Percentiles rank a stretch among this genome's conserved stretches.
Evolutionary conservation across 1,140 invertebrate species (phyloP).

Genomic region (Tetranychus cinnabarinus): DNA sequence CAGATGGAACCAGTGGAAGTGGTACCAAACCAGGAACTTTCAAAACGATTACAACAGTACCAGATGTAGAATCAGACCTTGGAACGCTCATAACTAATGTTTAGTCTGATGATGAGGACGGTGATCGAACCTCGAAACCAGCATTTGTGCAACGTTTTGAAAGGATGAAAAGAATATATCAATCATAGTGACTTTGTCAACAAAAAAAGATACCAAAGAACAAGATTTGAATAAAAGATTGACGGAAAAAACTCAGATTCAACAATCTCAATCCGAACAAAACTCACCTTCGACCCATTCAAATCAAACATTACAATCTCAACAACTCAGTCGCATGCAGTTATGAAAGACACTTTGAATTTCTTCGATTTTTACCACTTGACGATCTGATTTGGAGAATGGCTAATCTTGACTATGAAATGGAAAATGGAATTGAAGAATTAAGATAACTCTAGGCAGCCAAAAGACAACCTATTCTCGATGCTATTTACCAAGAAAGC

Average conservation of each 20-base stretch:
- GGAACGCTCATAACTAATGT: conserved; percentile 16
- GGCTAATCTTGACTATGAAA: conserved; percentile 77
- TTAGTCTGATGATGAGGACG: conserved; percentile 14
- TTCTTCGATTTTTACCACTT: conserved; percentile 56
- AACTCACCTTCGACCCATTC: neutral
- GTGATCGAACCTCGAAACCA: conserved; percentile 8
- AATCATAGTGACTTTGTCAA: no score
- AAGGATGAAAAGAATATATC: neutral
- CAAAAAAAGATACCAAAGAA: no score
- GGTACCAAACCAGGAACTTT: neutral
- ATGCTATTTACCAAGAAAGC: conserved; percentile 64
- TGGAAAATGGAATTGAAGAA: conserved; percentile 95
- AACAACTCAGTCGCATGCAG: conserved; percentile 2
- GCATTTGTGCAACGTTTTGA: conserved; percentile 13
- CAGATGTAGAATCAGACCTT: conserved; percentile 16
- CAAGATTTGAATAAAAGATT: no score
- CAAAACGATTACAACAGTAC: neutral
- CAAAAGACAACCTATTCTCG: conserved; percentile 90
- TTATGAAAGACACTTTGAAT: conserved; percentile 52
- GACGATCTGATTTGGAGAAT: conserved; percentile 75
- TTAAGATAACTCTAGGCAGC: conserved; percentile 78
- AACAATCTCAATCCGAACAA: neutral
- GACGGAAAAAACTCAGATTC: neutral
- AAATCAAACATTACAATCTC: neutral
- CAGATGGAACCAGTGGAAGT: neutral